Conservation (phyloP, 2,888 invertebrate genomes). For the Syrista parreyssii region DNA sequence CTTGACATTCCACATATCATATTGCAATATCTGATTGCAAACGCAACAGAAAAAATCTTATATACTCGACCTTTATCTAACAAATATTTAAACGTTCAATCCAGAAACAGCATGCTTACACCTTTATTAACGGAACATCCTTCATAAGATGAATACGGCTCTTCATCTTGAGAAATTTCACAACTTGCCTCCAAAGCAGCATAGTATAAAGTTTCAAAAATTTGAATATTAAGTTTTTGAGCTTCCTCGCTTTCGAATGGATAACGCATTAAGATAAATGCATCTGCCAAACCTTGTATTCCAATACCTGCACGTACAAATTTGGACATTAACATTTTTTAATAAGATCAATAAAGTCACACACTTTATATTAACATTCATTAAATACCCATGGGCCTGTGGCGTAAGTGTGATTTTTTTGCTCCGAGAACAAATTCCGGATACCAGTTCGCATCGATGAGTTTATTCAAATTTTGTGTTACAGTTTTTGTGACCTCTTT, state of each 20-base stretch:
- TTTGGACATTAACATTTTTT: neutral
- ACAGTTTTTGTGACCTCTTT: constrained; percentile 69
- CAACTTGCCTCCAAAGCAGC: constrained; percentile 71
- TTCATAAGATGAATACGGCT: constrained; percentile 34
- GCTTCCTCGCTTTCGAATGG: constrained; percentile 71
- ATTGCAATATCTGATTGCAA: constrained; percentile 78
- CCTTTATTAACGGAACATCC: too few species aligned
- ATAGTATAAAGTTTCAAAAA: constrained; percentile 74
- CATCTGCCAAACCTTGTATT: constrained; percentile 74
- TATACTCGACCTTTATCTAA: too few species aligned
- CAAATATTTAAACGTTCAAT: too few species aligned
- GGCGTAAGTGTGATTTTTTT: constrained; percentile 68
- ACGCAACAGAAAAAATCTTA: too few species aligned
- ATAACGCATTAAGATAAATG: constrained; percentile 72
- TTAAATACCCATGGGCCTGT: constrained; percentile 29
- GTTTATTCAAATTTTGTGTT: constrained; percentile 72
- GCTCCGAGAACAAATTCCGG: constrained; percentile 69
- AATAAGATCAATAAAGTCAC: too few species aligned
- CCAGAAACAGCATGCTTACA: too few species aligned
- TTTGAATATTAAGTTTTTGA: constrained; percentile 69
- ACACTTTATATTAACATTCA: constrained; percentile 34
- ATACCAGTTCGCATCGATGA: constrained; percentile 74
- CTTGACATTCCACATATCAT: constrained; percentile 92
- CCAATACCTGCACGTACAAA: constrained; percentile 69
- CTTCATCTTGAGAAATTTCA: constrained; percentile 69